Evolutionary conservation across 2,113 vertebrate species (phyloP).

Genomic region (Poeciliopsis prolifica): DNA sequence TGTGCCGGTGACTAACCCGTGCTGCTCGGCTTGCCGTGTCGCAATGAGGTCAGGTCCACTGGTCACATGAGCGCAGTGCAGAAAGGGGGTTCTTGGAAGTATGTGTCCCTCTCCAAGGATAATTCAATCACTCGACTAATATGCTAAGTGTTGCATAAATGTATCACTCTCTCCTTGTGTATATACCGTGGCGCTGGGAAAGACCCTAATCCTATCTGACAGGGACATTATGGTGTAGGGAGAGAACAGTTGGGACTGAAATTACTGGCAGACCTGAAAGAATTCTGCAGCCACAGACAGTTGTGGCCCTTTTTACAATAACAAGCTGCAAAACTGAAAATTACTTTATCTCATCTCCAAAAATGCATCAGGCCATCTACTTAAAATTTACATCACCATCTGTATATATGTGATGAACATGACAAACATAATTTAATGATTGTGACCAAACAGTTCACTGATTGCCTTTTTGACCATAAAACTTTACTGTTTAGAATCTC

Average conservation of each 20-base stretch:
- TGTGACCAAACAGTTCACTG: neutral
- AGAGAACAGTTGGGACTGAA: conserved; percentile 27
- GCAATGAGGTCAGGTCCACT: conserved; percentile 38
- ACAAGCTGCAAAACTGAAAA: conserved; percentile 38
- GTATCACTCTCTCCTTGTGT: conserved; percentile 58
- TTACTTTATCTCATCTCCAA: conserved; percentile 2
- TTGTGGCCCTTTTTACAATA: conserved; percentile 17
- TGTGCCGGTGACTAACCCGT: conserved; percentile 46
- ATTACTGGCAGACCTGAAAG: conserved; percentile 44
- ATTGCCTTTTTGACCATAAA: neutral
- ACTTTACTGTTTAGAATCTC: neutral
- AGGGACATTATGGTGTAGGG: conserved; percentile 62
- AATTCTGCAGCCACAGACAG: conserved; percentile 47
- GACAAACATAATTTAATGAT: neutral
- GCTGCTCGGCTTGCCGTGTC: conserved; percentile 21
- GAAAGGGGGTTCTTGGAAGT: conserved; percentile 16
- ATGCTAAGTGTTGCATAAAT: conserved; percentile 76
- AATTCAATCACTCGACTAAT: conserved; percentile 74
- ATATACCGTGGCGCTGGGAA: conserved; percentile 56
- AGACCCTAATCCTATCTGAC: conserved; percentile 70
- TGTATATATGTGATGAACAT: too few relatives aligned
- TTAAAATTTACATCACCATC: conserved; percentile 5
- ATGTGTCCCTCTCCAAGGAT: conserved; percentile 58
- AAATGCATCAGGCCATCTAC: conserved; percentile 17
- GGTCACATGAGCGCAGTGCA: conserved; percentile 47